phyloP scores from a whole-genome alignment of 2,888 invertebrate species.

The Thera britannica region DNA sequence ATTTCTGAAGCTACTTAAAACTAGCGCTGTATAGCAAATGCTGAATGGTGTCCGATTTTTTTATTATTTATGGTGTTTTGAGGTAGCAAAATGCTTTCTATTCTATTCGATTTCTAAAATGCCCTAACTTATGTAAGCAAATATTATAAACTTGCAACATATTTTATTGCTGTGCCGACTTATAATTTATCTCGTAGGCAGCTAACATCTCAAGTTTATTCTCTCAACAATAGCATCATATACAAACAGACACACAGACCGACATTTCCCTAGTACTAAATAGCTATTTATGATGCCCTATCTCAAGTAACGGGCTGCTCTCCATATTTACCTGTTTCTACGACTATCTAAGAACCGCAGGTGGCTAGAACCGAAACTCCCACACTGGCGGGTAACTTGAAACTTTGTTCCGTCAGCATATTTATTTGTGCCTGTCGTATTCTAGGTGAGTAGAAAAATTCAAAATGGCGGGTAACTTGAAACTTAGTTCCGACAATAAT shows the following conservation, averaged over 20 bases:
- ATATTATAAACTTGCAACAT: background rate
- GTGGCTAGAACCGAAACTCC: conserved; percentile 13
- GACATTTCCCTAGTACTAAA: conserved; percentile 44
- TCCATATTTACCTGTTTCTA: conserved; percentile 29
- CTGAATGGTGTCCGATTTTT: no score
- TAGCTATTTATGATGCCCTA: conserved; percentile 46
- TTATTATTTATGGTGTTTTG: no score
- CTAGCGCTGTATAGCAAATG: no score
- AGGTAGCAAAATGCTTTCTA: no score
- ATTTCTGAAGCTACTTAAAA: no score
- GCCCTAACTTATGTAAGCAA: background rate
- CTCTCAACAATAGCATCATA: conserved; percentile 40
- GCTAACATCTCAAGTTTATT: conserved; percentile 34
- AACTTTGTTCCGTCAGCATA: background rate
- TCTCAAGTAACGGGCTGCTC: conserved; percentile 45
- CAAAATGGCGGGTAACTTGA: no score
- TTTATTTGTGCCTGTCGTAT: no score
- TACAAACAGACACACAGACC: conserved; percentile 41
- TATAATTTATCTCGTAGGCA: conserved; percentile 13
- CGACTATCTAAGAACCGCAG: conserved; percentile 6
- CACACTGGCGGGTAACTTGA: background rate
- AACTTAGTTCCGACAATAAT: no score
- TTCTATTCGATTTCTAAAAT: no score
- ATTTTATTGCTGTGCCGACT: conserved; percentile 2
- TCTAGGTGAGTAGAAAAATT: no score